phyloP scores from a whole-genome alignment of 2,888 invertebrate species.

The Lithophane socia region DNA sequence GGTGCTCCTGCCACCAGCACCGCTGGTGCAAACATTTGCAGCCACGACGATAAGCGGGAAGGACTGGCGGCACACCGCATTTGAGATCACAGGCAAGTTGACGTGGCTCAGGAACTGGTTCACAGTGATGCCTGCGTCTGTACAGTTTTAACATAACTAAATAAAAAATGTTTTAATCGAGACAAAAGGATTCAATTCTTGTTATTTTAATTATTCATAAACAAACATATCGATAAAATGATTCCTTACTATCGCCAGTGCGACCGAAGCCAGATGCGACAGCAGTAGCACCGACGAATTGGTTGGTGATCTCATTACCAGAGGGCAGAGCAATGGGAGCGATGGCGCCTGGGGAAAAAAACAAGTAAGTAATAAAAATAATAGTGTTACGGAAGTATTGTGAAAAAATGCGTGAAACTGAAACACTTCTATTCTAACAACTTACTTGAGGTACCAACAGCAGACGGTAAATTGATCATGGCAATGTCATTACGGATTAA shows the following conservation, averaged over 20 bases:
- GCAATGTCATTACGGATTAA: conserved; percentile 76
- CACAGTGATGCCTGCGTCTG: background rate
- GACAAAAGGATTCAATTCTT: background rate
- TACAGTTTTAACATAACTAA: background rate
- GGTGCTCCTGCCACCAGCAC: conserved; percentile 67
- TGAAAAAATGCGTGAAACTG: background rate
- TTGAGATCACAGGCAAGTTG: conserved; percentile 13
- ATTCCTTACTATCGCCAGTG: conserved; percentile 62
- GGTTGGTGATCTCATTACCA: conserved; percentile 61
- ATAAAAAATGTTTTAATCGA: background rate
- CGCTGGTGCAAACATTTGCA: conserved; percentile 75
- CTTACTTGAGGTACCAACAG: conserved; percentile 68
- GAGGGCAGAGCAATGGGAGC: conserved; percentile 68
- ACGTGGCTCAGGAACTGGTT: conserved; percentile 15
- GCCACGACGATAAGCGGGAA: background rate
- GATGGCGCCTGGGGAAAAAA: conserved; percentile 60
- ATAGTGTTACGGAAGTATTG: background rate
- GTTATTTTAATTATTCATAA: background rate
- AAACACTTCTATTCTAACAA: background rate
- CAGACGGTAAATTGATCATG: conserved; percentile 67
- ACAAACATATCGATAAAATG: background rate
- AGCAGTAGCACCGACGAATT: conserved; percentile 67
- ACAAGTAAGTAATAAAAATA: background rate
- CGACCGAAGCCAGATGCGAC: conserved; percentile 75
- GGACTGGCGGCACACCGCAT: conserved; percentile 6